These are phyloP conservation scores for Petrosia ficiformis DNA, from an alignment of 37 sponge, comb jelly and placozoan species.

Conservation along the genomic window DNA sequence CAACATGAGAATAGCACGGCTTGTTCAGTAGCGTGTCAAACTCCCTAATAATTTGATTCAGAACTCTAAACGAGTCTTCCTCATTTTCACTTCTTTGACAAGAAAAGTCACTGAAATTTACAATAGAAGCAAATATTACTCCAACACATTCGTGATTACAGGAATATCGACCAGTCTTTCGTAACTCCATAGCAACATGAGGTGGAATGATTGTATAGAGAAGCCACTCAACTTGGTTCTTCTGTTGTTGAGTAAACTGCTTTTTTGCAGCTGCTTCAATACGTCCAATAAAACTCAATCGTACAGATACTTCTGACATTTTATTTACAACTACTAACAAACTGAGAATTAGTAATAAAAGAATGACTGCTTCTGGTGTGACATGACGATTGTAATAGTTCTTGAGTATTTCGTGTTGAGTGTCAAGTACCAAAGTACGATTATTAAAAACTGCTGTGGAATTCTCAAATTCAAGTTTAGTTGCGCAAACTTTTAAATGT, in stretches of 20 bases:
- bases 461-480: neutral
- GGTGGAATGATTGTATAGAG: slow-evolving; percentile 75
- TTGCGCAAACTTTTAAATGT: slow-evolving; percentile 17
- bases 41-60: slow-evolving; percentile 71
- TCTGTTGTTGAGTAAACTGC: slow-evolving; percentile 14
- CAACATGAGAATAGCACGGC: slow-evolving; percentile 45
- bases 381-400: slow-evolving; percentile 56
- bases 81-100: slow-evolving; percentile 22
- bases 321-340: slow-evolving; percentile 65
- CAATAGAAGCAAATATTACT: slow-evolving; percentile 89
- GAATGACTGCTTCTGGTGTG: slow-evolving; percentile 43
- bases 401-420: neutral
- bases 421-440: neutral
- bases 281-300: slow-evolving; percentile 64
- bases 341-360: slow-evolving; percentile 52
- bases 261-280: slow-evolving; percentile 63
- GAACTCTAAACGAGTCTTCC: slow-evolving; percentile 34
- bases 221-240: slow-evolving; percentile 68
- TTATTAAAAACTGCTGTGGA: neutral
- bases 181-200: slow-evolving; percentile 61
- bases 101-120: slow-evolving; percentile 78
- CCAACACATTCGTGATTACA: slow-evolving; percentile 88
- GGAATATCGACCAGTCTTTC: slow-evolving; percentile 60
- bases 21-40: slow-evolving; percentile 69
- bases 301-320: slow-evolving; percentile 71